phyloP scores from a whole-genome alignment of 2,797 vertebrate species.

The Darevskia mixta region DNA sequence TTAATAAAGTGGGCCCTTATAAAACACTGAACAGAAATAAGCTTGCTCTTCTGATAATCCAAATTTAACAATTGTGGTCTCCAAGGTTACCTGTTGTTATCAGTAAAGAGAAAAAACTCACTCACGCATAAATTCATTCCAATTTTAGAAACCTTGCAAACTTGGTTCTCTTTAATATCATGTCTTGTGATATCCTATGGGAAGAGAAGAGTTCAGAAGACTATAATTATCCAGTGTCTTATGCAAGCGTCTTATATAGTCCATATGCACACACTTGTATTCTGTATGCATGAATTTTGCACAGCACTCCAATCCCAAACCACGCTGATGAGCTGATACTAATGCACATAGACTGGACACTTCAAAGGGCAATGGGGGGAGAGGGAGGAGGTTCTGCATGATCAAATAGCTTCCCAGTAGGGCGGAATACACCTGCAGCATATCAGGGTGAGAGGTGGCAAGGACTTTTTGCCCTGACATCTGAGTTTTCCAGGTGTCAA shows the following conservation, averaged over 20 bases:
- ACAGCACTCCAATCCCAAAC: not conserved
- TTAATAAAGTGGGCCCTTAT: not conserved
- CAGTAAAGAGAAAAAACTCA: not conserved
- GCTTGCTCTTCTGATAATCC: not conserved
- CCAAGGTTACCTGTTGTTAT: constrained; percentile 7
- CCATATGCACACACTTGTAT: not conserved
- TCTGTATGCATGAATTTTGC: not conserved
- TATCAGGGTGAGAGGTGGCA: not conserved
- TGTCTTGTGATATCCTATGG: not conserved
- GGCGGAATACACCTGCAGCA: not conserved
- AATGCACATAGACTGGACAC: not conserved
- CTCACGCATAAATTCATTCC: not conserved
- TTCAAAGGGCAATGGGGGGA: not conserved
- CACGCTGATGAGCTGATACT: not conserved
- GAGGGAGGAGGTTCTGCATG: not conserved
- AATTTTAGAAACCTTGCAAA: constrained; percentile 1
- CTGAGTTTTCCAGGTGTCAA: not conserved
- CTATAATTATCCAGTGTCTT: not conserved
- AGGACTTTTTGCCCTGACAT: not conserved
- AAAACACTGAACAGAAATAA: constrained; percentile 1
- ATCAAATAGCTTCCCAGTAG: not conserved
- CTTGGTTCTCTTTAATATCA: not conserved
- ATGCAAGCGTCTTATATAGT: not conserved
- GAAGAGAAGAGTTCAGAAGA: not conserved
- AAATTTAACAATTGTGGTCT: not conserved